Evolutionary conservation across 2,113 vertebrate species (phyloP).

Genomic region (Porphyrio hochstetteri): DNA sequence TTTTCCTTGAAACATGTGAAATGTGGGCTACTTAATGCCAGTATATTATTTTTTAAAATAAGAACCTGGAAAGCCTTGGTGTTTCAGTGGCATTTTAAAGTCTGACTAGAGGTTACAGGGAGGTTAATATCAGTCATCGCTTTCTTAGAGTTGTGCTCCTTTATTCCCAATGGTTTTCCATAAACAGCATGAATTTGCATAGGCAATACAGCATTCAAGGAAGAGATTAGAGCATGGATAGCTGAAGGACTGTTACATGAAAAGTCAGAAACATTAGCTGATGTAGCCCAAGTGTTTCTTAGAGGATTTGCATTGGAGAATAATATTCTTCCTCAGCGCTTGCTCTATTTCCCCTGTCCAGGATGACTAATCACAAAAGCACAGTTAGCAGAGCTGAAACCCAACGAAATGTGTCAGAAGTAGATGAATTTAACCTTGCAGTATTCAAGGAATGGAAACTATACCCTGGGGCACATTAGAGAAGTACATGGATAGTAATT

Average conservation of each 20-base stretch:
- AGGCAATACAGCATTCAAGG: background rate
- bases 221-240: background rate
- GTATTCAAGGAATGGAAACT: constrained; percentile 34
- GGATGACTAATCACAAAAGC: constrained; percentile 40
- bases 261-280: background rate
- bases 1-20: constrained; percentile 14
- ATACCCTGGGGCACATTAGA: constrained; percentile 12
- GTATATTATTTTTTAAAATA: constrained; percentile 11
- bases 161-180: constrained; percentile 35
- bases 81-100: constrained; percentile 15
- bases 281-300: background rate
- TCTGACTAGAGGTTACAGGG: background rate
- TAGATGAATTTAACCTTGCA: constrained; percentile 28
- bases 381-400: background rate
- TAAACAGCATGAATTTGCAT: constrained; percentile 10
- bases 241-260: background rate
- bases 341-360: background rate
- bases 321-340: background rate
- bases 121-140: background rate
- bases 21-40: constrained; percentile 4
- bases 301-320: background rate
- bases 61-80: background rate
- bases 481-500: constrained; percentile 45
- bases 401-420: constrained; percentile 1
- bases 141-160: background rate